These are phyloP conservation scores for Neolamprologus kungweensis DNA, from an alignment of 2,113 vertebrate species.

Conservation along the genomic window DNA sequence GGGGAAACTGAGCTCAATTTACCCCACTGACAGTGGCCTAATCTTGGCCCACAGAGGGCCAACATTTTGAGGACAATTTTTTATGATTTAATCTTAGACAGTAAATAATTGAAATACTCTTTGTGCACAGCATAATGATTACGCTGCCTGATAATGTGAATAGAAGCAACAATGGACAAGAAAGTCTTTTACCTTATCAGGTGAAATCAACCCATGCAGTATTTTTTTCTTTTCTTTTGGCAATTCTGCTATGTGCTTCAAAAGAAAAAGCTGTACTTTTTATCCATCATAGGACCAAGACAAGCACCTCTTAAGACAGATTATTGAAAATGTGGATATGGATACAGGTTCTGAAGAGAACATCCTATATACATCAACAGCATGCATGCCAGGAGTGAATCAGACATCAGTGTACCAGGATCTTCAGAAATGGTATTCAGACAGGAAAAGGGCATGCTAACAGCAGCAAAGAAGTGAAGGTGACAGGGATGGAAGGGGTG, in stretches of 20 bases:
- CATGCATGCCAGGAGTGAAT: background rate
- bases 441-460: background rate
- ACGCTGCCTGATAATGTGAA: background rate
- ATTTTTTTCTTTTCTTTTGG: background rate
- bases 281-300: background rate
- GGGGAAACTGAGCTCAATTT: background rate
- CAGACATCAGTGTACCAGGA: background rate
- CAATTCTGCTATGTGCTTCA: background rate
- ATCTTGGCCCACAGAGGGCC: background rate
- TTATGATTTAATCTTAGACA: background rate
- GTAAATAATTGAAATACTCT: background rate
- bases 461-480: background rate
- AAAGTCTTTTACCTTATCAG: background rate
- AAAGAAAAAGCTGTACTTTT: background rate
- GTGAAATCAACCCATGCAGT: background rate
- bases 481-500: rapidly evolving
- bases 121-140: background rate
- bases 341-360: background rate
- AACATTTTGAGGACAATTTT: background rate
- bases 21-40: rapidly evolving
- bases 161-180: background rate
- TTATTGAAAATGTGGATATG: background rate
- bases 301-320: background rate
- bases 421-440: background rate
- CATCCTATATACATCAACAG: background rate